phyloP scores from a whole-genome alignment of 2,888 invertebrate genomes.

The Macrosoma leucophasiata region DNA sequence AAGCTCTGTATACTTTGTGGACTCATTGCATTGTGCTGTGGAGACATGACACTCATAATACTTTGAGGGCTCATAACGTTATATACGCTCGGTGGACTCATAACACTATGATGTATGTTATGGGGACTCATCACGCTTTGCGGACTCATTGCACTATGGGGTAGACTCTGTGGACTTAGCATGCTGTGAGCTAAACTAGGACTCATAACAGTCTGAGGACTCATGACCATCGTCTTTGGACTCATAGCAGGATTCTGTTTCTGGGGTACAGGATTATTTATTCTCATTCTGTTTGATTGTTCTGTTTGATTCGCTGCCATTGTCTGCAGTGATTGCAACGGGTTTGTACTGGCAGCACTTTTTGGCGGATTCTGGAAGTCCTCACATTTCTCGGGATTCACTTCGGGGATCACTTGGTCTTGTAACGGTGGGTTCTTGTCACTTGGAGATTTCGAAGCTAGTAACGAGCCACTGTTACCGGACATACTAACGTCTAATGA shows the following conservation, averaged over 20 bases:
- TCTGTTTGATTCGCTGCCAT: conserved; percentile 63
- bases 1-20: conserved; percentile 66
- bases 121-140: conserved; percentile 65
- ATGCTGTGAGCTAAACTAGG: conserved; percentile 60
- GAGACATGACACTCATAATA: conserved; percentile 70
- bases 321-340: conserved; percentile 59
- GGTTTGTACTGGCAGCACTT: conserved; percentile 39
- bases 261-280: conserved; percentile 49
- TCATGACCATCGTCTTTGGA: conserved; percentile 60
- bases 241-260: conserved; percentile 50
- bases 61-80: conserved; percentile 70
- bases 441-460: conserved; percentile 59
- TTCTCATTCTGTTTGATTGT: conserved; percentile 53
- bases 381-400: conserved; percentile 44
- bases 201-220: conserved; percentile 55
- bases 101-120: conserved; percentile 50
- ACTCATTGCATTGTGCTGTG: conserved; percentile 66
- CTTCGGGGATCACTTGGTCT: conserved; percentile 64
- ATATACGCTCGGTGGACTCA: conserved; percentile 63
- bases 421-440: conserved; percentile 55
- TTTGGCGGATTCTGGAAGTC: conserved; percentile 46
- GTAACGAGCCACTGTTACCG: conserved; percentile 63
- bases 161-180: conserved; percentile 65
- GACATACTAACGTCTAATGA: conserved; percentile 75
- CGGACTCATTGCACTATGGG: conserved; percentile 66